phyloP scores from a whole-genome alignment of 53 echinoderm and acorn worm genomes.

The Astropecten irregularis region DNA sequence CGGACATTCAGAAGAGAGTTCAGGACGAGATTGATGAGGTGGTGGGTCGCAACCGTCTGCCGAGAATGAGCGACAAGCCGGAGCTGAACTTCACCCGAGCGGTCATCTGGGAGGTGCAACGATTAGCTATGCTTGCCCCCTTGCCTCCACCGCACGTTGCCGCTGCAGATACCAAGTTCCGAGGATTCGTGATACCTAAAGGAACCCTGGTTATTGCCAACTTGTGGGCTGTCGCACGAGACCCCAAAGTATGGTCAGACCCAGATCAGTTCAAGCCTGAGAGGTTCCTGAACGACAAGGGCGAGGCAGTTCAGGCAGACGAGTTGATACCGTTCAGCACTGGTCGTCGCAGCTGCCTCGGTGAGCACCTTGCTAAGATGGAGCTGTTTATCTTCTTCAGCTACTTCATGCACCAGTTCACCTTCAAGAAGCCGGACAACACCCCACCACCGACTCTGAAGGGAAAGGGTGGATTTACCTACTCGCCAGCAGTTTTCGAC shows the following conservation, averaged over 20 bases:
- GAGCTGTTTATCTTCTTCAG: slow-evolving; percentile 55
- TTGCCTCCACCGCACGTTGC: slow-evolving; percentile 37
- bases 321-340: not conserved
- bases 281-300: slow-evolving; percentile 50
- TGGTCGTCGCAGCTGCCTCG: slow-evolving; percentile 37
- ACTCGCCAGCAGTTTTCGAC: slow-evolving; percentile 1
- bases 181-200: slow-evolving; percentile 57
- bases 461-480: slow-evolving; percentile 5
- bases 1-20: slow-evolving; percentile 52
- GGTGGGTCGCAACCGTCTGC: slow-evolving; percentile 59
- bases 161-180: slow-evolving; percentile 8
- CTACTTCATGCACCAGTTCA: slow-evolving; percentile 22
- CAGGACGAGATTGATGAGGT: slow-evolving; percentile 63
- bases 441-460: not conserved
- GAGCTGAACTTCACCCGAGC: slow-evolving; percentile 55
- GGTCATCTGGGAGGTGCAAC: slow-evolving; percentile 51
- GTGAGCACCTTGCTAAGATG: slow-evolving; percentile 44
- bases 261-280: slow-evolving; percentile 52
- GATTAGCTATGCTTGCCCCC: slow-evolving; percentile 9
- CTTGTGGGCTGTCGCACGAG: slow-evolving; percentile 19
- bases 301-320: slow-evolving; percentile 21
- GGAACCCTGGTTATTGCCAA: slow-evolving; percentile 28
- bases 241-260: slow-evolving; percentile 52
- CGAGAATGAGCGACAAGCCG: slow-evolving; percentile 46
- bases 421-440: slow-evolving; percentile 20